A percentile compares a stretch with the other conserved stretches of the same genome.
Conservation (phyloP, 23 tunicate species). For the Trididemnum clinides region DNA sequence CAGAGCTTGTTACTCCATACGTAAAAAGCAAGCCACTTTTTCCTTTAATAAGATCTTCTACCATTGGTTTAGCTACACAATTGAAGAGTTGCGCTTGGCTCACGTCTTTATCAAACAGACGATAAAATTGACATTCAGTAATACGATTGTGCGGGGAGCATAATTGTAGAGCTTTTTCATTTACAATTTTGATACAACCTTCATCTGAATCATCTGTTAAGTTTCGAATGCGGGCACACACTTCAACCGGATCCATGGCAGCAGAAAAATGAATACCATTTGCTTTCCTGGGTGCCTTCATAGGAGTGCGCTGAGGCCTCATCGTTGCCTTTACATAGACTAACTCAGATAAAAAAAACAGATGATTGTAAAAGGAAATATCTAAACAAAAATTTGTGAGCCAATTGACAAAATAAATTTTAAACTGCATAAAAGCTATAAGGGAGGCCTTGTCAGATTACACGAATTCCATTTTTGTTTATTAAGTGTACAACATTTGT, state of each 20-base stretch:
- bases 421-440: too few species aligned
- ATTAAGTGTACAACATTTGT: too few species aligned
- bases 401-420: too few species aligned
- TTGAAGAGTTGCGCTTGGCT: constrained; percentile 67
- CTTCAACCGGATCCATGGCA: constrained; percentile 29
- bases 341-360: too few species aligned
- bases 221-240: constrained; percentile 80
- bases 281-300: not conserved
- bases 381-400: not conserved
- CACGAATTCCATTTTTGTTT: too few species aligned
- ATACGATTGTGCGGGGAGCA: constrained; percentile 36
- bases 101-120: constrained; percentile 47
- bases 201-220: constrained; percentile 47
- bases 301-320: constrained; percentile 27
- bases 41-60: constrained; percentile 78
- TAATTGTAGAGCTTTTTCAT: constrained; percentile 52
- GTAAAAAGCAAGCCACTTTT: constrained; percentile 95
- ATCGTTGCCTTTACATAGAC: too few species aligned
- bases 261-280: not conserved
- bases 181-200: constrained; percentile 66
- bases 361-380: too few species aligned
- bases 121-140: constrained; percentile 81
- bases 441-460: too few species aligned
- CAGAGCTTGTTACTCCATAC: constrained; percentile 99
- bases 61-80: constrained; percentile 80